A percentile compares a stretch with the other conserved stretches of the same genome.
Evolutionary conservation across 2,888 invertebrate species (phyloP).

Genomic region (Ennomos fuscantarius): DNA sequence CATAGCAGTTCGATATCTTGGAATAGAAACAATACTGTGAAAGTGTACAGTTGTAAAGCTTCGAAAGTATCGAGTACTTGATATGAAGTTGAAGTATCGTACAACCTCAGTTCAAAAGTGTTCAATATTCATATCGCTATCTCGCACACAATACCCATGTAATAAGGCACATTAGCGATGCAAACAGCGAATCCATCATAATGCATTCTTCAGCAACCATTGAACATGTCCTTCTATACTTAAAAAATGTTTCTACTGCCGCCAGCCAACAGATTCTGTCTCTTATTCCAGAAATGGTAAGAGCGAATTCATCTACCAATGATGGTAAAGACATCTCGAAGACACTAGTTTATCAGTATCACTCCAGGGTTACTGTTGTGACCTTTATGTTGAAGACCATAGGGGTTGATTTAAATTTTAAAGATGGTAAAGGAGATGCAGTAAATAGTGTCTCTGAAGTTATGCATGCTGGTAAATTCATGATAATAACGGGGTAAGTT

Average conservation of each 20-base stretch:
- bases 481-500: constrained; percentile 50
- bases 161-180: constrained; percentile 65
- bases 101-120: constrained; percentile 16
- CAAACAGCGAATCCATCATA: constrained; percentile 65
- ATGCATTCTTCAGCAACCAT: constrained; percentile 61
- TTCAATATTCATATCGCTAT: constrained; percentile 59
- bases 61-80: too few species aligned
- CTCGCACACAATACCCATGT: constrained; percentile 54
- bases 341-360: background rate
- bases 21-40: too few species aligned
- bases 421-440: constrained; percentile 1
- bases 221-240: constrained; percentile 61
- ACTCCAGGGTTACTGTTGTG: constrained; percentile 1
- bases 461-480: constrained; percentile 44
- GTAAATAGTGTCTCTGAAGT: constrained; percentile 33
- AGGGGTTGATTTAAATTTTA: constrained; percentile 13
- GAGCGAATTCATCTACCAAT: constrained; percentile 2
- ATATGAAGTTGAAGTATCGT: background rate
- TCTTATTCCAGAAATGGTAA: constrained; percentile 23
- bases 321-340: constrained; percentile 4
- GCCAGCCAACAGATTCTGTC: constrained; percentile 21
- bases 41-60: too few species aligned
- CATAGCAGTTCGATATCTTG: too few species aligned
- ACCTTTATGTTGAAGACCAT: constrained; percentile 20
- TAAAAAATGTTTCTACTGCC: constrained; percentile 27